Percentiles rank a stretch among this genome's conserved stretches.
Evolutionary conservation across 2,113 vertebrate genomes (phyloP).

Genomic region (Trichomycterus rosablanca): DNA sequence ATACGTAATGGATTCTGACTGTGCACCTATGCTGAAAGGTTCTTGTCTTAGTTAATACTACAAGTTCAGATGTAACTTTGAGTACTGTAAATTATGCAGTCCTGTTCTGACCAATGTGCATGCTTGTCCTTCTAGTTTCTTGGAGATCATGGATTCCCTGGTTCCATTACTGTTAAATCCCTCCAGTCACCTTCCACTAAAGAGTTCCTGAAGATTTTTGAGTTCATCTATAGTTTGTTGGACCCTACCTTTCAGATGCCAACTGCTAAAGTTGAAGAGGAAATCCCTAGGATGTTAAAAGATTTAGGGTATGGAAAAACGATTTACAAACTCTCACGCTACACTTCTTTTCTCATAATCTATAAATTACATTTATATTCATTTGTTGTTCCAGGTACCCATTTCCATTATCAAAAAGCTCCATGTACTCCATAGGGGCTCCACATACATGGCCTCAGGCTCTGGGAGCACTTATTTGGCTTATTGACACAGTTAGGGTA

Average conservation of each 20-base stretch:
- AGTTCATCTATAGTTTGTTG: constrained; percentile 82
- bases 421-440: constrained; percentile 94
- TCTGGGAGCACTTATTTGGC: constrained; percentile 85
- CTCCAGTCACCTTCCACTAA: constrained; percentile 90
- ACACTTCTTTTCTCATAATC: no score
- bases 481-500: constrained; percentile 89
- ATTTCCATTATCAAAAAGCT: constrained; percentile 88
- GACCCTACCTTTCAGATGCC: constrained; percentile 84
- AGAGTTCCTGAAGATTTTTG: constrained; percentile 92
- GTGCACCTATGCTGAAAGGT: no score
- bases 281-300: constrained; percentile 86
- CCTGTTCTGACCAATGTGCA: neutral
- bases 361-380: neutral
- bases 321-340: no score
- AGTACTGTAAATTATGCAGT: neutral
- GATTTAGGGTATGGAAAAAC: constrained; percentile 81
- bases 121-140: constrained; percentile 76
- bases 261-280: constrained; percentile 89
- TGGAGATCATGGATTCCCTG: constrained; percentile 75
- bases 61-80: no score
- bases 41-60: no score
- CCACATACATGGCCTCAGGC: constrained; percentile 96
- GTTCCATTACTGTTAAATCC: constrained; percentile 77
- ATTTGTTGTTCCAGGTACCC: constrained; percentile 75
- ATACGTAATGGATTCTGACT: no score